Evolutionary conservation across 2,888 invertebrate species (phyloP).

Genomic region (Opisthograptis luteolata): DNA sequence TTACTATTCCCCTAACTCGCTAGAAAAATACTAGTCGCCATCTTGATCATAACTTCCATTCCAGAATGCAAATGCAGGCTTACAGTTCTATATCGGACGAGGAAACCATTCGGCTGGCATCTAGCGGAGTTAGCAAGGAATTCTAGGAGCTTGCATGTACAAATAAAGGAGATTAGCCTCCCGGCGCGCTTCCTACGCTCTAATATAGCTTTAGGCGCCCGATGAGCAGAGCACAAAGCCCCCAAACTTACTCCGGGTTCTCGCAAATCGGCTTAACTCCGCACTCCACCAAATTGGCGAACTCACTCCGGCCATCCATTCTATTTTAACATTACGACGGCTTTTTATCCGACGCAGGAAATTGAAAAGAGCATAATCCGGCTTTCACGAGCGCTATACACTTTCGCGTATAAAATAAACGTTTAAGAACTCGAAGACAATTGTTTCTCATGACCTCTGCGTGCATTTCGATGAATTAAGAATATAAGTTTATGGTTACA

Average conservation of each 20-base stretch:
- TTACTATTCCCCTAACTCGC: slow-evolving; percentile 80
- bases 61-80: slow-evolving; percentile 60
- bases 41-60: slow-evolving; percentile 62
- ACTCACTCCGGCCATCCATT: slow-evolving; percentile 39
- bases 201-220: slow-evolving; percentile 61
- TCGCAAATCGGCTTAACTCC: slow-evolving; percentile 69
- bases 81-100: slow-evolving; percentile 56
- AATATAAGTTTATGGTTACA: slow-evolving; percentile 64
- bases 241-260: slow-evolving; percentile 54
- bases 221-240: slow-evolving; percentile 43
- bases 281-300: slow-evolving; percentile 59
- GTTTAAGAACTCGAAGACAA: slow-evolving; percentile 51
- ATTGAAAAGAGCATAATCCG: slow-evolving; percentile 61
- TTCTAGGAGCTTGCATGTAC: slow-evolving; percentile 51
- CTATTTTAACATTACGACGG: slow-evolving; percentile 35
- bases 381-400: slow-evolving; percentile 66
- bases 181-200: slow-evolving; percentile 57
- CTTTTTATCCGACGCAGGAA: slow-evolving; percentile 54
- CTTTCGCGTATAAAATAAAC: slow-evolving; percentile 67
- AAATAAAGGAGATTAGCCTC: slow-evolving; percentile 69
- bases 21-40: slow-evolving; percentile 82
- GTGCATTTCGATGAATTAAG: slow-evolving; percentile 49
- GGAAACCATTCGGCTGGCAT: slow-evolving; percentile 61
- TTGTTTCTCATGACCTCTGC: slow-evolving; percentile 61
- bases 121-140: slow-evolving; percentile 44